These are phyloP conservation scores for Teleiodes luculella DNA, from an alignment of 2,888 invertebrate genomes.

Conservation along the genomic window DNA sequence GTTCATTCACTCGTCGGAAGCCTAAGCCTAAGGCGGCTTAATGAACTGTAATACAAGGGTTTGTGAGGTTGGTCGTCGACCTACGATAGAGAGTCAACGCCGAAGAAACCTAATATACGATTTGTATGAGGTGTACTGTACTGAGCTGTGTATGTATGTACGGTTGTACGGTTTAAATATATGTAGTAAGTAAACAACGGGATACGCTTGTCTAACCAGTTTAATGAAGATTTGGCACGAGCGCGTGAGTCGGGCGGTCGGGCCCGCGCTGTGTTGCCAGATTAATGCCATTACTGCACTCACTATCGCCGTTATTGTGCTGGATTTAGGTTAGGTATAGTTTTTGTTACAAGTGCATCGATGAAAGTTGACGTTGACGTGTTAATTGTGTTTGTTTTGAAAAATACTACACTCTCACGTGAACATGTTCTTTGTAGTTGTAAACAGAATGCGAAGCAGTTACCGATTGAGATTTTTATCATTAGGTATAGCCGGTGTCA, in stretches of 20 bases:
- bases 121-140: too few species aligned
- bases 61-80: too few species aligned
- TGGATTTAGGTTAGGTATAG: slow-evolving; percentile 18
- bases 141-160: not conserved
- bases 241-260: slow-evolving; percentile 7
- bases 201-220: slow-evolving; percentile 57
- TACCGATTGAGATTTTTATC: too few species aligned
- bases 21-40: too few species aligned
- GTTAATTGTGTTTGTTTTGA: slow-evolving; percentile 1
- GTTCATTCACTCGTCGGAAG: too few species aligned
- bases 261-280: too few species aligned
- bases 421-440: not conserved
- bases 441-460: not conserved
- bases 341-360: slow-evolving; percentile 10
- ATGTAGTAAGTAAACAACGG: slow-evolving; percentile 44
- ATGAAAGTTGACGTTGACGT: not conserved
- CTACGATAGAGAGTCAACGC: too few species aligned
- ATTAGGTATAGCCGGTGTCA: too few species aligned
- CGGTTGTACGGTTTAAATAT: not conserved
- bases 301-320: not conserved
- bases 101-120: too few species aligned
- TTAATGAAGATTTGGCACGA: slow-evolving; percentile 76
- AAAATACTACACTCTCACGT: too few species aligned
- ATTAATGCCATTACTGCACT: slow-evolving; percentile 40
- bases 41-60: too few species aligned